Percentiles rank a stretch among this genome's conserved stretches.
Conservation (phyloP, 2,888 invertebrate genomes). For the Chalcosyrphus nemorum region DNA sequence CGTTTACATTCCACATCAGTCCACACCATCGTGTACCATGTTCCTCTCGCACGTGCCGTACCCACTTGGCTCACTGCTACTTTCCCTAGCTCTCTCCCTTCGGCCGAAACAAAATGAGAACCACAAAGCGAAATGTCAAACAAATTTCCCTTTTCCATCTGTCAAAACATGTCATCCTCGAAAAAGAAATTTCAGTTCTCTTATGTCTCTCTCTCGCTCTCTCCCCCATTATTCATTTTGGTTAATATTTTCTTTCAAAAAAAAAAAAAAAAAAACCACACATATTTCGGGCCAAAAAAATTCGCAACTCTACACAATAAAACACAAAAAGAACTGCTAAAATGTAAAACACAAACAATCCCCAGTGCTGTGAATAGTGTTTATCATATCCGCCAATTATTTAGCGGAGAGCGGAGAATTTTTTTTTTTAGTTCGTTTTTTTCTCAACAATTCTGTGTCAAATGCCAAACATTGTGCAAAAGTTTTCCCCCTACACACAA, state of each 20-base stretch:
- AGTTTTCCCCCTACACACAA: constrained; percentile 53
- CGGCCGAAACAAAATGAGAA: constrained; percentile 49
- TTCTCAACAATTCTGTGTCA: constrained; percentile 49
- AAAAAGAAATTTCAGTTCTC: constrained; percentile 62
- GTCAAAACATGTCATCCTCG: constrained; percentile 73
- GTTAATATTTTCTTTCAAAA: constrained; percentile 68
- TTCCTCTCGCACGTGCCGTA: constrained; percentile 67
- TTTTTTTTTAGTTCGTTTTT: constrained; percentile 29
- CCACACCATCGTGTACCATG: constrained; percentile 7
- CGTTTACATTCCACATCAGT: constrained; percentile 23
- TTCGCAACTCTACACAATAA: constrained; percentile 36
- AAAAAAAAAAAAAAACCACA: constrained; percentile 56
- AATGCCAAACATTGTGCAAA: constrained; percentile 73
- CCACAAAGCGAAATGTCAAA: constrained; percentile 57
- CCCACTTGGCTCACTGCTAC: constrained; percentile 52
- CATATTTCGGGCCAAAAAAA: constrained; percentile 46
- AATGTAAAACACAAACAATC: constrained; percentile 53
- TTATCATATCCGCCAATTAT: constrained; percentile 9
- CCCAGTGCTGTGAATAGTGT: constrained; percentile 51
- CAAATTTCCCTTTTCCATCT: constrained; percentile 68
- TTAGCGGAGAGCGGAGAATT: constrained; percentile 1
- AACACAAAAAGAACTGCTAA: constrained; percentile 31
- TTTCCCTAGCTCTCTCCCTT: not conserved
- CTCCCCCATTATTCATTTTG: constrained; percentile 71
- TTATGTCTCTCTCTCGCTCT: constrained; percentile 64